Evolutionary conservation across 2,113 vertebrate species (phyloP).

Genomic region (Neodon shergylaensis): DNA sequence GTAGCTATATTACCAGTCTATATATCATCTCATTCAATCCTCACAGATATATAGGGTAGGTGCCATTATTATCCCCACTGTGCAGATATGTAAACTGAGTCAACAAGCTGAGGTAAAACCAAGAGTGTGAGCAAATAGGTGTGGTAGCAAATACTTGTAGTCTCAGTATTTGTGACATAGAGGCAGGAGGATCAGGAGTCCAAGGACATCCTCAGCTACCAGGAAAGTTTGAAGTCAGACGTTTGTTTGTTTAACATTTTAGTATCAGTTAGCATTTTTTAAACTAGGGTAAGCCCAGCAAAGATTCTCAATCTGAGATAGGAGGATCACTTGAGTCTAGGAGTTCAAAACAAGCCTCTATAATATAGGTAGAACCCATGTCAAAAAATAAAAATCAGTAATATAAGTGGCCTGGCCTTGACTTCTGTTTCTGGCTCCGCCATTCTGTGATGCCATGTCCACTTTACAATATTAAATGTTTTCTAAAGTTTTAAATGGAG

Average conservation of each 20-base stretch:
- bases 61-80: constrained; percentile 2
- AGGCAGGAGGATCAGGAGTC: background rate
- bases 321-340: background rate
- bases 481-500: background rate
- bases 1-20: constrained; percentile 5
- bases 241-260: constrained; percentile 39
- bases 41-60: background rate
- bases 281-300: background rate
- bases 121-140: background rate
- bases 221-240: background rate
- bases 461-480: background rate
- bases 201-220: background rate
- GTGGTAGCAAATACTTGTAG: background rate
- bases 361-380: background rate
- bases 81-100: constrained; percentile 22
- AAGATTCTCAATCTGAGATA: background rate
- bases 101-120: constrained; percentile 15
- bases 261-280: constrained; percentile 21
- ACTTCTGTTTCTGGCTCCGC: constrained; percentile 33
- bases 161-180: background rate
- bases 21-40: constrained; percentile 38
- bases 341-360: background rate
- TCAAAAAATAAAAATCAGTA: background rate
- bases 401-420: background rate
- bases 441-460: background rate